These are phyloP conservation scores for Bufotes viridis DNA, from an alignment of 2,797 vertebrate genomes.

Conservation along the genomic window DNA sequence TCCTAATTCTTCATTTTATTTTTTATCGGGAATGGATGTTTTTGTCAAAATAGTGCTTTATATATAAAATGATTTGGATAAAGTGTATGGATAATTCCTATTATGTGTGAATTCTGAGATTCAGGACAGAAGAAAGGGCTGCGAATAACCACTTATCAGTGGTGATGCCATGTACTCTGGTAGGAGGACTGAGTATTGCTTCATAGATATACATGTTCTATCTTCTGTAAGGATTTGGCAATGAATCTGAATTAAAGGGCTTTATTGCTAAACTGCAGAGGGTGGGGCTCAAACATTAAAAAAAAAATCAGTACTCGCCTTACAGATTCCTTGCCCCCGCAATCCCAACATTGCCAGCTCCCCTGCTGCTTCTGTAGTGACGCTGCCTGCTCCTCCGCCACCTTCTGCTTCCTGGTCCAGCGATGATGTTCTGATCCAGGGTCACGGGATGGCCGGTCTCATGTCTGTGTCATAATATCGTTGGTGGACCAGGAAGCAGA, in stretches of 20 bases:
- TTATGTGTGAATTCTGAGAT: not conserved
- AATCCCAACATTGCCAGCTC: no score
- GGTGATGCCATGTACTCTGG: not conserved
- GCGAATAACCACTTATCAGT: not conserved
- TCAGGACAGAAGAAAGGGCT: not conserved
- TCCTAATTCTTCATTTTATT: not conserved
- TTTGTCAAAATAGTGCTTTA: not conserved
- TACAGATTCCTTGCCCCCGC: no score
- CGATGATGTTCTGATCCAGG: no score
- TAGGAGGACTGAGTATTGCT: not conserved
- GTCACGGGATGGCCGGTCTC: no score
- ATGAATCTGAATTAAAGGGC: not conserved
- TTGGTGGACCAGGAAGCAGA: no score
- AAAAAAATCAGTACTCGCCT: no score
- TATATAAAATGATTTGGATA: not conserved
- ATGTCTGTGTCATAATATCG: no score
- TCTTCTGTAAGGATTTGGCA: not conserved
- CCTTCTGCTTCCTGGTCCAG: no score
- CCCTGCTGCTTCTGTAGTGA: no score
- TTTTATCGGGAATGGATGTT: not conserved
- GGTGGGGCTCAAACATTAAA: no score
- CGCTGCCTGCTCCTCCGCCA: no score
- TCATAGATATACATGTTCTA: not conserved
- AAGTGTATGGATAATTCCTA: not conserved
- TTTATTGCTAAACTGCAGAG: no score